Evolutionary conservation across 2,888 invertebrate species (phyloP).

Genomic region (Trissoscelio sp.): DNA sequence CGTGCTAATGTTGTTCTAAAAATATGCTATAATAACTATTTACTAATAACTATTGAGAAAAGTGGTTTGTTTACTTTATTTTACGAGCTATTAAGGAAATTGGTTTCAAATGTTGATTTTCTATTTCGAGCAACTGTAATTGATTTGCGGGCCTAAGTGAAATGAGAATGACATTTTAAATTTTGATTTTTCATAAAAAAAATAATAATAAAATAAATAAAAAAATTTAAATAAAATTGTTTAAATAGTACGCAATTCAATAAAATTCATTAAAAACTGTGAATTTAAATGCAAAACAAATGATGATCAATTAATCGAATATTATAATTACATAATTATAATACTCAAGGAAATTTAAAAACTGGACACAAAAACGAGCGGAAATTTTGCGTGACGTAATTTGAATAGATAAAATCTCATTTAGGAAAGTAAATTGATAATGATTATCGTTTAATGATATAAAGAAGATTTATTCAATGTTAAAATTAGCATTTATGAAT

Average conservation of each 20-base stretch:
- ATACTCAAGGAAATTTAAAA: neutral
- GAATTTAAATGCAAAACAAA: too few relatives aligned
- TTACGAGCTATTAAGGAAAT: constrained; percentile 32
- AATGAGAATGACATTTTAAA: neutral
- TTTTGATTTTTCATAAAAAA: too few relatives aligned
- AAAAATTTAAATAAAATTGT: too few relatives aligned
- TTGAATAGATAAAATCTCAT: constrained; percentile 4
- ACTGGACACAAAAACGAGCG: neutral
- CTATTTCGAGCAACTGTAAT: constrained; percentile 17
- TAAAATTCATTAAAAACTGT: too few relatives aligned
- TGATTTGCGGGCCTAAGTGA: neutral
- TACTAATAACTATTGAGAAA: constrained; percentile 4
- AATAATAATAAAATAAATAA: too few relatives aligned
- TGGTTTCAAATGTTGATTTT: constrained; percentile 28
- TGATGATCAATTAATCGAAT: neutral
- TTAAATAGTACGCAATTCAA: too few relatives aligned
- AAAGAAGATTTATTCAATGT: neutral
- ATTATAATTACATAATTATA: neutral
- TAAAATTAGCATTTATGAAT: neutral
- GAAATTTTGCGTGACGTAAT: constrained; percentile 7
- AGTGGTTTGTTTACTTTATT: constrained; percentile 18
- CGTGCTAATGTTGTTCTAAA: constrained; percentile 17
- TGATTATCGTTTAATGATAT: neutral
- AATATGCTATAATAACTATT: too few relatives aligned
- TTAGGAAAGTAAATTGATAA: neutral